phyloP scores from a whole-genome alignment of 1,140 invertebrate species.

The Musca domestica region DNA sequence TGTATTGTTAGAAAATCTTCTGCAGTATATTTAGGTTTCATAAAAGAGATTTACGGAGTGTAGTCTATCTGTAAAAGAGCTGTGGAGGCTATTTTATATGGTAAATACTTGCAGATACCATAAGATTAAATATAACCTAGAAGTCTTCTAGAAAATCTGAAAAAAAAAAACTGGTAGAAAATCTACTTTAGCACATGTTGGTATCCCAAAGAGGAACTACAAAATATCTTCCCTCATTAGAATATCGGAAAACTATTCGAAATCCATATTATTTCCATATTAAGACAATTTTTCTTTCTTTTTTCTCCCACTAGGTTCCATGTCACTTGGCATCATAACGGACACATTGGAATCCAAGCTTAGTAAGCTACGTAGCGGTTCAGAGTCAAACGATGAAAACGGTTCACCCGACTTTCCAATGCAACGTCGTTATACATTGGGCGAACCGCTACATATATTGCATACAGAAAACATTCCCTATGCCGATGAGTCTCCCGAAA shows the following conservation, averaged over 20 bases:
- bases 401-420: constrained; percentile 44
- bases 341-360: constrained; percentile 75
- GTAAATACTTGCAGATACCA: too few species aligned
- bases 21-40: too few species aligned
- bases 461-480: constrained; percentile 57
- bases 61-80: too few species aligned
- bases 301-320: constrained; percentile 53
- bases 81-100: too few species aligned
- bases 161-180: too few species aligned
- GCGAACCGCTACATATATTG: constrained; percentile 44
- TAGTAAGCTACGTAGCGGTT: constrained; percentile 59
- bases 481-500: constrained; percentile 58
- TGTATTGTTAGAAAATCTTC: too few species aligned
- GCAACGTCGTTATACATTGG: constrained; percentile 44
- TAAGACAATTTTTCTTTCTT: neutral
- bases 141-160: too few species aligned
- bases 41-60: too few species aligned
- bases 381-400: constrained; percentile 48
- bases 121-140: too few species aligned
- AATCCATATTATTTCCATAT: too few species aligned
- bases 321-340: constrained; percentile 62
- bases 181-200: neutral
- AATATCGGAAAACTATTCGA: too few species aligned
- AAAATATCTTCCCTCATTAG: neutral
- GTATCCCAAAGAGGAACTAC: neutral